These are phyloP conservation scores for Paelopatides confundens DNA, from an alignment of 53 echinoderm and acorn worm species.

Conservation along the genomic window DNA sequence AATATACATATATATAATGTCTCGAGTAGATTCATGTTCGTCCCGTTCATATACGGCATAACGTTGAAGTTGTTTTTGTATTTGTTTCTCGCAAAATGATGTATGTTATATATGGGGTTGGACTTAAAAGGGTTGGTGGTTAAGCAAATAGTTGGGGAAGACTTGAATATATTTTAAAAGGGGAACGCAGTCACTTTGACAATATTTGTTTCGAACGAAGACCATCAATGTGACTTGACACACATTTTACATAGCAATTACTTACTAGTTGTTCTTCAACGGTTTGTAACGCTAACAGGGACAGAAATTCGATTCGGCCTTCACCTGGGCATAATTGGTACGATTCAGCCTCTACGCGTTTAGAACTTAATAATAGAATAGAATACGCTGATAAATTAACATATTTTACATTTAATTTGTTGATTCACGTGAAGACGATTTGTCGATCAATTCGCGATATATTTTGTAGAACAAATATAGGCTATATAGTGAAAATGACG, in stretches of 20 bases:
- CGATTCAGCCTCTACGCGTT: not conserved
- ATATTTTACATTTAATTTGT: not conserved
- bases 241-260: not conserved
- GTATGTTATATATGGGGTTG: no score
- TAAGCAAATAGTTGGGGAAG: no score
- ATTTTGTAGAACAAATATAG: not conserved
- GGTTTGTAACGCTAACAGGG: conserved; percentile 15
- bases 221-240: conserved; percentile 12
- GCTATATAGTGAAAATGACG: not conserved
- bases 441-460: not conserved
- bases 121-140: no score
- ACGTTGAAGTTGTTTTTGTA: no score
- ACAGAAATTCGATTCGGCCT: conserved; percentile 12
- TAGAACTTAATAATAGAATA: not conserved
- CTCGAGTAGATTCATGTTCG: no score
- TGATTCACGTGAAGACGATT: not conserved
- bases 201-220: not conserved
- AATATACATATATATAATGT: no score
- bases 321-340: conserved; percentile 45
- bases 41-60: no score
- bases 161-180: no score
- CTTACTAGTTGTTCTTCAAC: not conserved
- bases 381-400: not conserved
- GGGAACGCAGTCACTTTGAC: not conserved
- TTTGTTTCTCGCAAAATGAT: no score